phyloP scores from a whole-genome alignment of 1,140 invertebrate genomes.

The Myzus persicae region DNA sequence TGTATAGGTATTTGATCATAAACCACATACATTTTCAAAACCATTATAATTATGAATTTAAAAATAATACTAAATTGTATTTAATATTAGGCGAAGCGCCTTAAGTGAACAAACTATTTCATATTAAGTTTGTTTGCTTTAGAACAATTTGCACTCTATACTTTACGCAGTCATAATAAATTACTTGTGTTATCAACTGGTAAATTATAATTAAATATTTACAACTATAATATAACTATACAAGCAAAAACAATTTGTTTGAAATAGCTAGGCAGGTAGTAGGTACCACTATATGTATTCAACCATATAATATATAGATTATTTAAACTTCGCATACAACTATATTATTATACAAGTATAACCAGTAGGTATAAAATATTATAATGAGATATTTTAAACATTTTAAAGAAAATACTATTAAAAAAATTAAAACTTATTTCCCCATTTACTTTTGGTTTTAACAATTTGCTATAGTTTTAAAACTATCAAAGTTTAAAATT shows the following conservation, averaged over 20 bases:
- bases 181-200: neutral
- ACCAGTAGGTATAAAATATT: neutral
- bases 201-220: constrained; percentile 10
- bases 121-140: neutral
- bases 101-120: neutral
- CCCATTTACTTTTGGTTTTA: neutral
- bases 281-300: neutral
- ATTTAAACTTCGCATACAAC: neutral
- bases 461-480: neutral
- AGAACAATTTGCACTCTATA: neutral
- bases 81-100: neutral
- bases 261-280: too few species aligned
- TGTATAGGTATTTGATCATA: neutral
- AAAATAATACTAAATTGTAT: neutral
- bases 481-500: constrained; percentile 6
- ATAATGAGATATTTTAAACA: neutral
- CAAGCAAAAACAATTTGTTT: neutral
- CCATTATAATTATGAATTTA: neutral
- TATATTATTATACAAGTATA: neutral
- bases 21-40: neutral
- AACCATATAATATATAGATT: neutral
- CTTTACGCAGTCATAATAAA: neutral
- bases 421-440: neutral
- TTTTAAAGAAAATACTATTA: neutral
- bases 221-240: neutral